Evolutionary conservation across 2,888 invertebrate species (phyloP), one percentile per base, ranked within the genome.

Genomic region (Brachylomia viminalis): DNA sequence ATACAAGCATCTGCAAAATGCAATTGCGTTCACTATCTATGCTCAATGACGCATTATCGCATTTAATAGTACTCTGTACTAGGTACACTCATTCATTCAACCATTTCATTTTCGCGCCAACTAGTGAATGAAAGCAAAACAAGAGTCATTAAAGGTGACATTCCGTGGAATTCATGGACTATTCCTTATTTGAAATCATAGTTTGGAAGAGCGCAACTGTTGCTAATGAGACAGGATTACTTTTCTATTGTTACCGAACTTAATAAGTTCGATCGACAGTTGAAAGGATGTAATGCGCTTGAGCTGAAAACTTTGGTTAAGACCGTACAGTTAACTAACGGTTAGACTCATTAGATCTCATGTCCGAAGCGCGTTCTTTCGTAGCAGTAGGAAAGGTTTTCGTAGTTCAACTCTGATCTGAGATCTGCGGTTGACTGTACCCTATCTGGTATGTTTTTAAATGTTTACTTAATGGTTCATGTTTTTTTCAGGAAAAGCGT

Each of bases 1-100:
- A 52, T 54, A 58, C 13, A 52, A 79, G 54, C 75, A 69, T 81
- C 52, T 75, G 65, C 13, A 59, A 67, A 72, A 67, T 83, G 38
- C 59, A 83, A 74, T 79, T 67, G 47, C 78, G 73, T 83, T 75
- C 66, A 59, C 17, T 77, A 68, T 30, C 45, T 75, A 45, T 52
- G 30, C 52, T 45, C 61, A 64, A 75, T 83, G 86, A 87, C 85
- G 87, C 73, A 77, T 72, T 83, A 87, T 85, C 85, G 87, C 73
- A 77, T 72, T 10, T 38, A 33, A 59, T 71, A 78, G 78, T 62
- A 73, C n/a, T 45, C 30, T 72, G 56, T 75, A 69, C 23, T 38
- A 58, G 30, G 38, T 77, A 54, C 27, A 61, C 11, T 64, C 74
- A 74, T 56, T 74, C 78, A 70, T 84, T 82, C 76, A 79, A 76